Evolutionary conservation across 2,113 vertebrate species (phyloP), one percentile per base, ranked within the genome.

Genomic region (Gasterosteus nipponicus): DNA sequence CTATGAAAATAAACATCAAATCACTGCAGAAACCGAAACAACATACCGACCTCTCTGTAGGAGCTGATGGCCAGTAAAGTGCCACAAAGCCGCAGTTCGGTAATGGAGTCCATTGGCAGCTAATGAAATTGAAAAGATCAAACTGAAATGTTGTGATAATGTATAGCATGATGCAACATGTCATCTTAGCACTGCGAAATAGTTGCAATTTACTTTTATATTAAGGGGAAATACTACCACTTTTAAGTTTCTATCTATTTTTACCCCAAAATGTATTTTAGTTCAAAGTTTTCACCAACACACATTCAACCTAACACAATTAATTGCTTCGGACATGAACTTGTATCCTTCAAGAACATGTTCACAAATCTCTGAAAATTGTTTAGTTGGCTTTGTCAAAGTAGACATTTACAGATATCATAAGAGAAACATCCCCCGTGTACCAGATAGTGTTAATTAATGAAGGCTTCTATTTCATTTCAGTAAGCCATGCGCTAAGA

Each of bases 111-210:
- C 38, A 69, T 10, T 69, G 35, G 22, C 19, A 29, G 54, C 15
- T 44, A 42, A 83, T 79, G 19, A 83, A 46, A 70, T 41, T 18
- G 22, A 39, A 39, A 42, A 54, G 29, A 62, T 68, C 38, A 22
- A 46, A 31, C 69, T 59, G 51, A 70, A 53, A 68, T 39, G 31
- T 75, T 47, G 42, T 22, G 54, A 39, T 19, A 57, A 26, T 16
- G 64, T 61, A 15, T 33, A 64, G 38, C 2, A 18, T 61, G 47
- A 73, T 62, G 67, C 15, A 84, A 73, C 63, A 57, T 22, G 22
- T 51, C 29, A 59, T 49, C 5, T 46, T 2, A 49, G 41, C 8
- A 16, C 33, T 31, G 4, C 22, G 26, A 14, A 29, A 18, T 33
- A 15, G 58, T 22, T 60, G 8, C n/a, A 39, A 39, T 22, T 61